Conservation (phyloP, 1,140 invertebrate species). For the Zaprionus gabonicus region DNA sequence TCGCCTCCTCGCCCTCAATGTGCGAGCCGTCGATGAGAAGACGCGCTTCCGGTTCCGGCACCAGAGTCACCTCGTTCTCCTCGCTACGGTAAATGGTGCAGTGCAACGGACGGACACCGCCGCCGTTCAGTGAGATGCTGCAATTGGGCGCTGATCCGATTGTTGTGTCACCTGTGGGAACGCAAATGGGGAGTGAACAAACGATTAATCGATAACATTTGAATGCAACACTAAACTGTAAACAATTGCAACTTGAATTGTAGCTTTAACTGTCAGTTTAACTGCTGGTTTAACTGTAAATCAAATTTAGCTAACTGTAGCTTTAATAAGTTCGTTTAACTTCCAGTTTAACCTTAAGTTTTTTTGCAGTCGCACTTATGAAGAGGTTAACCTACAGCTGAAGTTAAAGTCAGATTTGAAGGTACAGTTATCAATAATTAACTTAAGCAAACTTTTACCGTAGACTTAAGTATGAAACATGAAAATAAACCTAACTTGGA, state of each 20-base stretch:
- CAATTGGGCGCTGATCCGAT: slow-evolving; percentile 90
- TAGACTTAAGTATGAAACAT: not conserved
- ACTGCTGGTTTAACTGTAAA: not conserved
- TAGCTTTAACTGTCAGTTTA: slow-evolving; percentile 1
- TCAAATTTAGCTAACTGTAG: not conserved
- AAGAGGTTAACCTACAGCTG: no score
- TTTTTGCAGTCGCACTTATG: no score
- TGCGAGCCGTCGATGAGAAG: slow-evolving; percentile 75
- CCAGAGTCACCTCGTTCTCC: slow-evolving; percentile 92
- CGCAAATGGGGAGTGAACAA: slow-evolving; percentile 40
- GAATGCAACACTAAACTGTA: not conserved
- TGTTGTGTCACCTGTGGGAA: slow-evolving; percentile 88
- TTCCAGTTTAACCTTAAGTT: no score
- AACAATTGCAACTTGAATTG: not conserved
- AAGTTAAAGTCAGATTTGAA: no score
- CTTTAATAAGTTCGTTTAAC: not conserved
- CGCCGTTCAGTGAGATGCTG: slow-evolving; percentile 92
- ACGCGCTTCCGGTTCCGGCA: slow-evolving; percentile 86
- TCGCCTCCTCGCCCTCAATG: slow-evolving; percentile 66
- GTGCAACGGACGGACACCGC: slow-evolving; percentile 92
- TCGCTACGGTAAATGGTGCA: slow-evolving; percentile 89
- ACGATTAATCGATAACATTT: slow-evolving; percentile 22
- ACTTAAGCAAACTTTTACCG: not conserved
- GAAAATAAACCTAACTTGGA: not conserved
- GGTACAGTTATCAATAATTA: no score